phyloP scores from a whole-genome alignment of 1,140 invertebrate genomes.

The Nasonia longicornis region DNA sequence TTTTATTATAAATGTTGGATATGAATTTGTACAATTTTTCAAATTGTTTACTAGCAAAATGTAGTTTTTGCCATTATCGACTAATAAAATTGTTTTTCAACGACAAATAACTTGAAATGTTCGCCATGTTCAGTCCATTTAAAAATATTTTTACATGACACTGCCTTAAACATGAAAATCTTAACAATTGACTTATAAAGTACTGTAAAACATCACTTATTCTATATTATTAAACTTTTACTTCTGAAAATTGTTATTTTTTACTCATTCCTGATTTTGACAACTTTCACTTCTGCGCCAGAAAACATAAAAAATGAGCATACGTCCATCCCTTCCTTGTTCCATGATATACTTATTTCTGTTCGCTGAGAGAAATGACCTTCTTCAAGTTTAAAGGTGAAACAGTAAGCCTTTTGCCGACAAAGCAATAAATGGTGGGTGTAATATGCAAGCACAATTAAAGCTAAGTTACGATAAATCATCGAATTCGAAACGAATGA shows the following conservation, averaged over 20 bases:
- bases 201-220: slow-evolving; percentile 42
- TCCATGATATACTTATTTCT: too few relatives aligned
- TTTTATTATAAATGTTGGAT: slow-evolving; percentile 20
- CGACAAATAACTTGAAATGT: not conserved
- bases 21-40: slow-evolving; percentile 28
- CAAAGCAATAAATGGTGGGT: too few relatives aligned
- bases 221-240: slow-evolving; percentile 44
- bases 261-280: not conserved
- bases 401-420: too few relatives aligned
- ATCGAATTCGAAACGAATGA: too few relatives aligned
- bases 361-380: too few relatives aligned
- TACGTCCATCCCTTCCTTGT: too few relatives aligned
- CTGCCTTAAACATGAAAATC: slow-evolving; percentile 41
- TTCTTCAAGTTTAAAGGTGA: too few relatives aligned
- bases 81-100: not conserved
- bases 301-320: too few relatives aligned
- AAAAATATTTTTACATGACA: slow-evolving; percentile 36
- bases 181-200: slow-evolving; percentile 28
- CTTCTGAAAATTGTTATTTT: slow-evolving; percentile 15
- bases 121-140: slow-evolving; percentile 7
- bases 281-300: not conserved
- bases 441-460: too few relatives aligned
- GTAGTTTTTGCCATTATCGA: slow-evolving; percentile 7
- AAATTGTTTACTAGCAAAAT: slow-evolving; percentile 25
- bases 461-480: too few relatives aligned